These are phyloP conservation scores for Thereva nobilitata DNA, from an alignment of 2,888 invertebrate species.

Conservation along the genomic window DNA sequence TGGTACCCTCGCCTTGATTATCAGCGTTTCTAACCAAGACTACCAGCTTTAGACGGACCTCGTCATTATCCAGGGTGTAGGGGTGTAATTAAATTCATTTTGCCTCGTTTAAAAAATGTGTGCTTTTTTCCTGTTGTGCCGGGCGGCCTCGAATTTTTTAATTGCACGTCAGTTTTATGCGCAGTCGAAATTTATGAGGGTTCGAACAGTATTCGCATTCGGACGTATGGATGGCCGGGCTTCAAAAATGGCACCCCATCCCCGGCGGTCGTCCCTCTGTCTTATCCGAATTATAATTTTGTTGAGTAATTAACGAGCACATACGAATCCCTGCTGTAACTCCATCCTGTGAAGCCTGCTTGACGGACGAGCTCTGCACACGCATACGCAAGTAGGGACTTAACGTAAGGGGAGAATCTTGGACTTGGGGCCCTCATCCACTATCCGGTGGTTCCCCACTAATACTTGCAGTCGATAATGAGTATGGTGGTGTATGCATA, in stretches of 20 bases:
- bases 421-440: slow-evolving; percentile 24
- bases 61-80: slow-evolving; percentile 31
- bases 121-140: slow-evolving; percentile 20
- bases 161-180: slow-evolving; percentile 37
- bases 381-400: slow-evolving; percentile 22
- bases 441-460: slow-evolving; percentile 25
- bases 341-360: neutral
- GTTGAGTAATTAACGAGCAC: slow-evolving; percentile 37
- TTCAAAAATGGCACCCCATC: slow-evolving; percentile 10
- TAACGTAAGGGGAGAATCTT: slow-evolving; percentile 16
- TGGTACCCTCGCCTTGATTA: slow-evolving; percentile 7
- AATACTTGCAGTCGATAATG: slow-evolving; percentile 27
- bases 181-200: slow-evolving; percentile 37
- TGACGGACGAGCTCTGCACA: slow-evolving; percentile 24
- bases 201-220: slow-evolving; percentile 22
- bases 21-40: slow-evolving; percentile 15
- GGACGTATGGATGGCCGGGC: slow-evolving; percentile 13
- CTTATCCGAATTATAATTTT: slow-evolving; percentile 39
- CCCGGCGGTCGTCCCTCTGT: slow-evolving; percentile 12
- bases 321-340: neutral
- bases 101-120: slow-evolving; percentile 2
- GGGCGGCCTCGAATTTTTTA: slow-evolving; percentile 31
- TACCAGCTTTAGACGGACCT: neutral
- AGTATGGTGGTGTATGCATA: slow-evolving; percentile 13
- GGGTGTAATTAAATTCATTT: slow-evolving; percentile 38